phyloP scores from a whole-genome alignment of 2,888 invertebrate genomes.

The Pemphredon lugubris region DNA sequence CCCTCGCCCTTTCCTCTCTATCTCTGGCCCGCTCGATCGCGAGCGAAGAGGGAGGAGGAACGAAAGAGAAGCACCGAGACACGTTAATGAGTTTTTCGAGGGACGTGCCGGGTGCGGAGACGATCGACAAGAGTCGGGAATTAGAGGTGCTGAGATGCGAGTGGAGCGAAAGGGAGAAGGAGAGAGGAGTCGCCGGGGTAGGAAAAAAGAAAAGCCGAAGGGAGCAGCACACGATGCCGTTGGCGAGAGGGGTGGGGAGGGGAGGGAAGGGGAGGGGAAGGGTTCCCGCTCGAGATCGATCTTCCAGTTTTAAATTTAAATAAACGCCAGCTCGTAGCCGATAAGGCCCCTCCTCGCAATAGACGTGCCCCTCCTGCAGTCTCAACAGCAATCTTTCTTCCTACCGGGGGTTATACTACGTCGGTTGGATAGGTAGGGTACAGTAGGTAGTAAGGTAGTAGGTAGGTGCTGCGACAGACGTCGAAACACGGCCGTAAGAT shows the following conservation, averaged over 20 bases:
- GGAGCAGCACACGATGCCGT: not conserved
- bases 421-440: slow-evolving; percentile 10
- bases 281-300: slow-evolving; percentile 73
- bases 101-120: slow-evolving; percentile 75
- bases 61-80: slow-evolving; percentile 62
- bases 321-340: slow-evolving; percentile 75
- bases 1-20: slow-evolving; percentile 29
- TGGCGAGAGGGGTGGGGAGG: slow-evolving; percentile 5
- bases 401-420: slow-evolving; percentile 32
- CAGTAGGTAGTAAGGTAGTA: slow-evolving; percentile 1
- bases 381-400: slow-evolving; percentile 63
- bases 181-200: slow-evolving; percentile 25
- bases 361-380: slow-evolving; percentile 33
- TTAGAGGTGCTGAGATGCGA: slow-evolving; percentile 66
- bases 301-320: slow-evolving; percentile 78
- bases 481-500: slow-evolving; percentile 52
- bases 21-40: not conserved
- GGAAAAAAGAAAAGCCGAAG: slow-evolving; percentile 16
- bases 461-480: slow-evolving; percentile 43
- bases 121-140: slow-evolving; percentile 75
- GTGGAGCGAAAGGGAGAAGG: slow-evolving; percentile 25
- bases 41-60: not conserved
- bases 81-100: slow-evolving; percentile 80
- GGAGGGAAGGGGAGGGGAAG: no score
- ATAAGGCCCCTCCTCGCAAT: slow-evolving; percentile 68